Evolutionary conservation across 2,113 vertebrate genomes (phyloP).

Genomic region (Ceratotherium simum): DNA sequence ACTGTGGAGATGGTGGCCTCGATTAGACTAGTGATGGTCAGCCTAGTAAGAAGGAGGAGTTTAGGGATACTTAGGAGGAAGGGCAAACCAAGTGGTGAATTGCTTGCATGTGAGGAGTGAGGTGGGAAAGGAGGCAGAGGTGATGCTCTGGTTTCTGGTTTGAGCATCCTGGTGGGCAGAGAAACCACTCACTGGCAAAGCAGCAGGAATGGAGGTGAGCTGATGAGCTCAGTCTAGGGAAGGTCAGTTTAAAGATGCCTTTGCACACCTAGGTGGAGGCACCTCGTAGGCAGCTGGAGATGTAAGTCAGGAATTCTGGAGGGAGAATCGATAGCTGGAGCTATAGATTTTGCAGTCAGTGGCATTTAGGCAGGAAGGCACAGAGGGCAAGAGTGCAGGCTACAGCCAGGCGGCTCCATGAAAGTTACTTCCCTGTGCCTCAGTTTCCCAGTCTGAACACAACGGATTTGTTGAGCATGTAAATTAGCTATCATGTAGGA

Average conservation of each 20-base stretch:
- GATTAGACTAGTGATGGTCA: not conserved
- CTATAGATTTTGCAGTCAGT: not conserved
- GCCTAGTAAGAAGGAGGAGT: not conserved
- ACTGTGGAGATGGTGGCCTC: not conserved
- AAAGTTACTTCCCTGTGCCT: not conserved
- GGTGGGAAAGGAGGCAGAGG: not conserved
- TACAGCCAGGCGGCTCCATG: too few species aligned
- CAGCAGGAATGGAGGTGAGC: not conserved
- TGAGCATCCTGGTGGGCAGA: not conserved
- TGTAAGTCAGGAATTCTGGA: not conserved
- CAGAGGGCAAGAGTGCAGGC: too few species aligned
- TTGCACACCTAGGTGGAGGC: not conserved
- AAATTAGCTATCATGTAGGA: not conserved
- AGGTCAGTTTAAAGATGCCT: not conserved
- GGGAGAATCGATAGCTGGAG: not conserved
- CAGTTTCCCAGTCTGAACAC: not conserved
- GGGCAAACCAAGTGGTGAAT: not conserved
- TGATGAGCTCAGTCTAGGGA: not conserved
- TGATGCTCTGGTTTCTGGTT: not conserved
- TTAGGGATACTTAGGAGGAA: not conserved
- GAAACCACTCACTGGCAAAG: not conserved
- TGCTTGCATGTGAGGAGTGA: not conserved
- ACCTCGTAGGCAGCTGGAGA: not conserved
- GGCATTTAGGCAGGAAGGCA: not conserved
- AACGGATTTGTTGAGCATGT: not conserved